Conservation (phyloP, 2,888 invertebrate species). For the Cosmopolites sordidus region DNA sequence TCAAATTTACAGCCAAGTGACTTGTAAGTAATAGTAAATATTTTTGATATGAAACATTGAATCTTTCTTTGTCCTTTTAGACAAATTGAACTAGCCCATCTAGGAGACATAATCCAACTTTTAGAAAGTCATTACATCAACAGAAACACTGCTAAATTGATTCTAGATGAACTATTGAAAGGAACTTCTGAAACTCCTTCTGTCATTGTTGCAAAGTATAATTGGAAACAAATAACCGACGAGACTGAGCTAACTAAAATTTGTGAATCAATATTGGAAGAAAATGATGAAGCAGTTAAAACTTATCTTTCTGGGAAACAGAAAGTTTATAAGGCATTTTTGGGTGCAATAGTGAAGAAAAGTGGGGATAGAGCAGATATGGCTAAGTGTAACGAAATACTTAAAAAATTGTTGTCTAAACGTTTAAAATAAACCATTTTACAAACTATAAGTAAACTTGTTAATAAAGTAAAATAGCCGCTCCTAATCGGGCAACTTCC, state of each 20-base stretch:
- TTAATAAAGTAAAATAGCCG: too few species aligned
- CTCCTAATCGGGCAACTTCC: too few species aligned
- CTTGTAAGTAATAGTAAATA: constrained; percentile 60
- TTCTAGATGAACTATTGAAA: constrained; percentile 52
- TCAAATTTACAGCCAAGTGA: constrained; percentile 55
- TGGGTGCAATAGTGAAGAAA: constrained; percentile 57
- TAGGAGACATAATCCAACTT: constrained; percentile 62
- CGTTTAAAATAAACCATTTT: constrained; percentile 8
- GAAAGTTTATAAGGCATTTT: constrained; percentile 63
- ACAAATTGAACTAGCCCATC: constrained; percentile 50
- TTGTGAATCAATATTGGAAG: constrained; percentile 59
- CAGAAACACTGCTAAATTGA: constrained; percentile 54
- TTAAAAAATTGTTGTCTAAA: constrained; percentile 56
- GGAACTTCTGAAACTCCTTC: constrained; percentile 45
- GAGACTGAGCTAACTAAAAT: constrained; percentile 54
- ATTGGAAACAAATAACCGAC: constrained; percentile 63
- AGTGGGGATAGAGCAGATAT: constrained; percentile 65
- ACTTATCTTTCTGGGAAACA: constrained; percentile 66
- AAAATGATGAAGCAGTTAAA: constrained; percentile 63
- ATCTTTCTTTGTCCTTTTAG: too few species aligned
- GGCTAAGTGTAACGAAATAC: constrained; percentile 56
- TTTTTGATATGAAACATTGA: too few species aligned
- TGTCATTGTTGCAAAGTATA: constrained; percentile 58
- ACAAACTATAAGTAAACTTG: too few species aligned
- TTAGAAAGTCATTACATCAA: constrained; percentile 60